phyloP scores from a whole-genome alignment of 2,888 invertebrate genomes.

The Ormyrus rosae region DNA sequence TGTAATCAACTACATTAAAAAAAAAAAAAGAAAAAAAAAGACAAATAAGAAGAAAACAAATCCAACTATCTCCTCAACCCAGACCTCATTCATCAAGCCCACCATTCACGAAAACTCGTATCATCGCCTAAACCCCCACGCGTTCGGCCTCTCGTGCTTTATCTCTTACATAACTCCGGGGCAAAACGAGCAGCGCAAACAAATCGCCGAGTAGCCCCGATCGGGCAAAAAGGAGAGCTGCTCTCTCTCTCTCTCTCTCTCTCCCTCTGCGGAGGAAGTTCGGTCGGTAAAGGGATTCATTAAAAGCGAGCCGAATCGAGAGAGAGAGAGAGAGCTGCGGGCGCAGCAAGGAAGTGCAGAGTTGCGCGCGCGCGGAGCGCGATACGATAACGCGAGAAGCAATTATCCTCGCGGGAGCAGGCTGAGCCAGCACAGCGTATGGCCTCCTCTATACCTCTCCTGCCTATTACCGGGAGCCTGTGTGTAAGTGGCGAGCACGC shows the following conservation, averaged over 20 bases:
- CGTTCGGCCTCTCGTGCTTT: background rate
- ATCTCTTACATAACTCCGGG: background rate
- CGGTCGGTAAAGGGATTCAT: slow-evolving; percentile 51
- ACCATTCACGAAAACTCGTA: too few relatives aligned
- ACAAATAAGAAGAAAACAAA: too few relatives aligned
- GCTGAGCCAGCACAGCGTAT: slow-evolving; percentile 22
- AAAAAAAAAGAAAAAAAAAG: too few relatives aligned
- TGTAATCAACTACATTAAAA: too few relatives aligned
- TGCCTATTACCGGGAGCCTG: slow-evolving; percentile 43
- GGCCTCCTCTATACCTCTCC: background rate
- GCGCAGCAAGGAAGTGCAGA: slow-evolving; percentile 54
- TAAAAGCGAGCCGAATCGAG: slow-evolving; percentile 50
- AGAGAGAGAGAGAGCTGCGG: background rate
- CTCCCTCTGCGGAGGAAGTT: slow-evolving; percentile 10
- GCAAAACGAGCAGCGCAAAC: too few relatives aligned
- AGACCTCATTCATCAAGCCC: too few relatives aligned
- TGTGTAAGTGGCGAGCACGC: background rate
- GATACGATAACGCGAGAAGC: slow-evolving; percentile 58
- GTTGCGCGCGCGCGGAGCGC: slow-evolving; percentile 41
- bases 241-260: background rate
- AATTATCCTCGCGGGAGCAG: slow-evolving; percentile 54
- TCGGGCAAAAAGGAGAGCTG: slow-evolving; percentile 1
- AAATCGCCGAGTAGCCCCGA: too few relatives aligned
- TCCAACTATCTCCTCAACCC: too few relatives aligned
- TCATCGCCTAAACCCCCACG: too few relatives aligned